Evolutionary conservation across 1,140 invertebrate genomes (phyloP), one percentile per base, ranked within the genome.

Genomic region (Polypedilum vanderplanki): DNA sequence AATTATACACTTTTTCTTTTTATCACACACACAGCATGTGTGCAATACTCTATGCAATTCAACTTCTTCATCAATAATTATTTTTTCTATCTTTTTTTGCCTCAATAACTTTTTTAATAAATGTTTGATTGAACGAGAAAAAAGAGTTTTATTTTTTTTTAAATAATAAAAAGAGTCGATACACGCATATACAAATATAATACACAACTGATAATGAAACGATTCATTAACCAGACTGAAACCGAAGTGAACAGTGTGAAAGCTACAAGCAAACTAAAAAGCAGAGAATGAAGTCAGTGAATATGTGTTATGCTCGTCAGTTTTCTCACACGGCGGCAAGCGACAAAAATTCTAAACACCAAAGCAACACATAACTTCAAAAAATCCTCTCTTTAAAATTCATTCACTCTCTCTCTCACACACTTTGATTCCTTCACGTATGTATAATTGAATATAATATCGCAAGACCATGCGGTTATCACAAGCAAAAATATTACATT

Each of bases 191-290:
- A 46, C 15, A 46, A 46, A 46, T 46, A 46, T 46, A 46, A 46
- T 10, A 46, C 46, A 57, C 46, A 57, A 57, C 46, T 57, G 46
- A 57, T 57, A 57, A 57, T 57, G 12, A 57, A 57, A 57, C 46
- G 12, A 57, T 57, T 57, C 46, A 57, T 57, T 57, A 57, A n/a
- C 3, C 46, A 57, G 46, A 57, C 46, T 12, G 46, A 57, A 70
- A 70, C 0, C 65, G 65, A 70, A 18, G 65, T 70, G 65, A 70
- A 70, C 65, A 70, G 17, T 70, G 65, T 22, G 65, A 70, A 70
- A 70, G 65, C 65, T 70, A 22, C 17, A 70, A 22, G 20, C 65
- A 70, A 20, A 70, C 65, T 70, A 70, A 33, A 33, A 70, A 70
- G 65, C 17, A 70, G 65, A 70, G 17, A 70, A 70, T 57, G 18